Percentiles rank a stretch among this genome's conserved stretches.
These are phyloP conservation scores for Nomada ferruginata DNA, from an alignment of 2,888 invertebrate genomes.

Conservation along the genomic window DNA sequence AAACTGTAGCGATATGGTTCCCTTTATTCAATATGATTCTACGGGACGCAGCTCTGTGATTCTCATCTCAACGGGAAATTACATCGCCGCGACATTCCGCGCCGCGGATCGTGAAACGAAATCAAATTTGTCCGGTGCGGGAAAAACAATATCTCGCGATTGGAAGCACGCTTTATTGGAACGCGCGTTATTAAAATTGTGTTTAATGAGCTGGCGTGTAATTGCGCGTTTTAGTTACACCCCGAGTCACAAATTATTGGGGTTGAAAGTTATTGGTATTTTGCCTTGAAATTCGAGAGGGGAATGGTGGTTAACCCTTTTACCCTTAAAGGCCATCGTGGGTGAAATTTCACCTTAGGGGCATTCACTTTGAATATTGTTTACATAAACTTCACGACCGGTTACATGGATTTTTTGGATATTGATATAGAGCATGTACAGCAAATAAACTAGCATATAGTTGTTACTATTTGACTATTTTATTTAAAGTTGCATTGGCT, in stretches of 20 bases:
- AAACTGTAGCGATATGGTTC: neutral
- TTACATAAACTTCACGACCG: too few relatives aligned
- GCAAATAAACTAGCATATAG: too few relatives aligned
- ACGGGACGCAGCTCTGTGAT: neutral
- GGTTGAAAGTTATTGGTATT: slow-evolving; percentile 1
- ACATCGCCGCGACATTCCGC: neutral
- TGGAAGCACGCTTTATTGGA: neutral
- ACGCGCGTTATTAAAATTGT: neutral
- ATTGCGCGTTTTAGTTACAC: neutral
- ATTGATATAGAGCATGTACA: too few relatives aligned
- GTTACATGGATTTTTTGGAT: too few relatives aligned
- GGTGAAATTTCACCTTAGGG: too few relatives aligned
- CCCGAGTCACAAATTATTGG: neutral
- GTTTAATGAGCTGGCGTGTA: neutral
- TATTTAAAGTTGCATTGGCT: too few relatives aligned
- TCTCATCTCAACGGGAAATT: slow-evolving; percentile 11
- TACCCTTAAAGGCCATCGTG: too few relatives aligned
- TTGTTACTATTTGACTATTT: too few relatives aligned
- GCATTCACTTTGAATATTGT: too few relatives aligned
- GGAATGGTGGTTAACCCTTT: too few relatives aligned
- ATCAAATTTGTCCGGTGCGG: neutral
- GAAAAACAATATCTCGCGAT: neutral
- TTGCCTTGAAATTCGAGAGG: too few relatives aligned
- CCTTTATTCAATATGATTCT: slow-evolving; percentile 12
- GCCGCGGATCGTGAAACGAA: neutral